A percentile compares a stretch with the other conserved stretches of the same genome.
These are phyloP conservation scores for Aeoliscus strigatus DNA, from an alignment of 2,797 vertebrate genomes.

Conservation along the genomic window DNA sequence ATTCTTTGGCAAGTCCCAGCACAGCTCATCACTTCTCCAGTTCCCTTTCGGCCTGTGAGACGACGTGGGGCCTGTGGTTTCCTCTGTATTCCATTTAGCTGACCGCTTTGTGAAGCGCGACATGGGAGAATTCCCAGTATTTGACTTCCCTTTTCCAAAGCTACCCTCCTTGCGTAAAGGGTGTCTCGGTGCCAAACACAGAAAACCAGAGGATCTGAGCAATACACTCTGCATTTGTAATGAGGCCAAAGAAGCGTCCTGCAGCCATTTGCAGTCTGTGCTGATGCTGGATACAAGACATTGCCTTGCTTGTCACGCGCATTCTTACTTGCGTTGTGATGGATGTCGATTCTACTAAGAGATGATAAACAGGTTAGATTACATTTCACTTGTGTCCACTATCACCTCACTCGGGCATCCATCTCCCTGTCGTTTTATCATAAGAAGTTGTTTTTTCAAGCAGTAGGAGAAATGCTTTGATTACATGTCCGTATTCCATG, in stretches of 20 bases:
- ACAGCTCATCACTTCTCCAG: conserved; percentile 41
- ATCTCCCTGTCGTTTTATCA: conserved; percentile 36
- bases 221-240: conserved; percentile 43
- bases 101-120: conserved; percentile 38
- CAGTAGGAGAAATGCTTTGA: conserved; percentile 39
- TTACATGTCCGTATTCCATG: conserved; percentile 28
- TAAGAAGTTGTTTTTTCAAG: conserved; percentile 22
- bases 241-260: conserved; percentile 20
- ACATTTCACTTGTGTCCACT: conserved; percentile 32
- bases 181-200: conserved; percentile 42
- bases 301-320: conserved; percentile 37
- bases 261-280: conserved; percentile 21
- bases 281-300: conserved; percentile 12
- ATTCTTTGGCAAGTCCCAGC: conserved; percentile 33
- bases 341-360: conserved; percentile 42
- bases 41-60: conserved; percentile 58
- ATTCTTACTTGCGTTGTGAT: conserved; percentile 27
- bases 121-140: conserved; percentile 30
- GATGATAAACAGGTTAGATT: conserved; percentile 55
- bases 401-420: conserved; percentile 14
- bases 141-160: conserved; percentile 26
- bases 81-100: conserved; percentile 34
- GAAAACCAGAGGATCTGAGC: conserved; percentile 39
- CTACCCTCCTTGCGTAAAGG: conserved; percentile 20
- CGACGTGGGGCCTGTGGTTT: conserved; percentile 74